Evolutionary conservation across 2,797 vertebrate genomes (phyloP).

Genomic region (Pelochelys cantorii): DNA sequence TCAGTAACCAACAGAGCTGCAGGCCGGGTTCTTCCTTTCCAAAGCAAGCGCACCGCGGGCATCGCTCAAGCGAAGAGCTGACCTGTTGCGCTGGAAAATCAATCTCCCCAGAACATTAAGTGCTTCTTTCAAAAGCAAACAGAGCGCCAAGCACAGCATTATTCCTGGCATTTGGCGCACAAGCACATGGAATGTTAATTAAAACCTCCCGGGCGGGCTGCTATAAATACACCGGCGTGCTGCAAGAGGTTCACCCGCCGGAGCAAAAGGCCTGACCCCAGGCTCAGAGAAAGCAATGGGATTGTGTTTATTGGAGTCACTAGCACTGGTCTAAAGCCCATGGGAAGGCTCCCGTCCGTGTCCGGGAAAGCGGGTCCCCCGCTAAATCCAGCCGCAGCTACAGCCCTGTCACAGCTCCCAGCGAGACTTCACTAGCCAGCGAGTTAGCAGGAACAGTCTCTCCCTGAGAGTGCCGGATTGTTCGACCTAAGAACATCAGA

Average conservation of each 20-base stretch:
- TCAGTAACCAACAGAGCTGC: fast-evolving
- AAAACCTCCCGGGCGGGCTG: slow-evolving; percentile 68
- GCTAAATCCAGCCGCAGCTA: not conserved
- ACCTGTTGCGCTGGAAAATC: not conserved
- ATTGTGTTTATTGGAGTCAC: not conserved
- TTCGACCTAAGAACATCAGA: too few relatives aligned
- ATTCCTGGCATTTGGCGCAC: slow-evolving; percentile 63
- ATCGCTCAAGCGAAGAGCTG: not conserved
- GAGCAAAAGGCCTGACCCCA: slow-evolving; percentile 22
- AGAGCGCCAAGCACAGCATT: not conserved
- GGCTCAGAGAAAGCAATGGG: not conserved
- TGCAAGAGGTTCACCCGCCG: slow-evolving; percentile 51
- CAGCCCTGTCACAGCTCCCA: not conserved
- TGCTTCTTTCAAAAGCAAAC: not conserved
- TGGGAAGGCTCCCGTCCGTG: not conserved
- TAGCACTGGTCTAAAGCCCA: not conserved
- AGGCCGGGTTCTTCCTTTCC: not conserved
- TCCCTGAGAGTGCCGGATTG: too few relatives aligned
- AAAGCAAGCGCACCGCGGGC: not conserved
- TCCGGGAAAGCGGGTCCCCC: not conserved
- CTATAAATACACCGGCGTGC: slow-evolving; percentile 59
- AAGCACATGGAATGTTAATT: slow-evolving; percentile 74
- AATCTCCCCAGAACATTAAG: not conserved
- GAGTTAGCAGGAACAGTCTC: not conserved
- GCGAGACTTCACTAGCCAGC: not conserved